These are phyloP conservation scores for Solea solea DNA, from an alignment of 2,113 vertebrate species.

Conservation along the genomic window DNA sequence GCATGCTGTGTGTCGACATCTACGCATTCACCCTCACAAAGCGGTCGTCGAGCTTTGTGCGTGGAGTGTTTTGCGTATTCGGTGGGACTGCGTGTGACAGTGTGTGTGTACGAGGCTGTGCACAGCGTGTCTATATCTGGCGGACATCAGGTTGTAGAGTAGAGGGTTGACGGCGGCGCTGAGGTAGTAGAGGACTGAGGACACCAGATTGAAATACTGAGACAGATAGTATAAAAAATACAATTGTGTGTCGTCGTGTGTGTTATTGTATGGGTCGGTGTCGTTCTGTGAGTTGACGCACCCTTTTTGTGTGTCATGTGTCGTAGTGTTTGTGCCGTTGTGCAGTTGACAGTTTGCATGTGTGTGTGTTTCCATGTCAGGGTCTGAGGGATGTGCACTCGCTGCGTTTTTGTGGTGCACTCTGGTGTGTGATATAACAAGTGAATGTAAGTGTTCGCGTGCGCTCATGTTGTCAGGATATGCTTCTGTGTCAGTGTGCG, in stretches of 20 bases:
- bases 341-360: too few relatives aligned
- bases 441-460: too few relatives aligned
- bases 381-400: background rate
- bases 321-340: background rate
- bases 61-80: slow-evolving; percentile 26
- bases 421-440: too few relatives aligned
- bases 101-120: slow-evolving; percentile 64
- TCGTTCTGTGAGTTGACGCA: background rate
- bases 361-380: background rate
- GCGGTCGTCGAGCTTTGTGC: slow-evolving; percentile 61
- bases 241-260: slow-evolving; percentile 8
- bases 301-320: background rate
- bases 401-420: too few relatives aligned
- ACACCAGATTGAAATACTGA: slow-evolving; percentile 83
- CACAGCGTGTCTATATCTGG: slow-evolving; percentile 76
- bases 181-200: slow-evolving; percentile 83
- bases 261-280: background rate
- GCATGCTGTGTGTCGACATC: background rate
- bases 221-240: slow-evolving; percentile 76
- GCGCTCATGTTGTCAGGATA: too few relatives aligned
- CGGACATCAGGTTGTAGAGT: slow-evolving; percentile 85
- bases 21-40: slow-evolving; percentile 37
- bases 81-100: slow-evolving; percentile 29
- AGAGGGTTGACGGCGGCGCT: slow-evolving; percentile 83
- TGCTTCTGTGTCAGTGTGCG: too few relatives aligned